Conservation (phyloP, 2,888 invertebrate genomes). For the Incurvaria masculella region DNA sequence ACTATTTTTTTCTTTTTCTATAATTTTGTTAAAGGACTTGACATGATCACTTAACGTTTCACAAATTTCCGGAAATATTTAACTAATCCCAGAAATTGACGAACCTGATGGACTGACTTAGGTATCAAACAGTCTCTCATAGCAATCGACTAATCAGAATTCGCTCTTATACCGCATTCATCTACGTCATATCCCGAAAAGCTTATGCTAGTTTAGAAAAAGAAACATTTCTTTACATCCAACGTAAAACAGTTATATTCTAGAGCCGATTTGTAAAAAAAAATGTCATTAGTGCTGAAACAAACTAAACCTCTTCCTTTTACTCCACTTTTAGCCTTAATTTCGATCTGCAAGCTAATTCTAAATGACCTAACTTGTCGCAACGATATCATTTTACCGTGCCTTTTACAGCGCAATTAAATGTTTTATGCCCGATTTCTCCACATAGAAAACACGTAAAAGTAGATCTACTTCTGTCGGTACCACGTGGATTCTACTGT, state of each 20-base stretch:
- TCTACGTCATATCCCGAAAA: conserved; percentile 15
- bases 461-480: background rate
- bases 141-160: conserved; percentile 9
- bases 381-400: background rate
- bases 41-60: conserved; percentile 19
- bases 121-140: conserved; percentile 14
- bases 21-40: conserved; percentile 18
- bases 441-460: no score
- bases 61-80: conserved; percentile 24
- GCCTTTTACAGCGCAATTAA: background rate
- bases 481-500: conserved; percentile 4
- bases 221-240: conserved; percentile 14
- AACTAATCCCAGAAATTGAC: conserved; percentile 15
- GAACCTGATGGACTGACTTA: conserved; percentile 9
- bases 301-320: background rate
- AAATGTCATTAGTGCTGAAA: background rate
- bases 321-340: background rate
- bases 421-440: background rate
- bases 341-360: background rate
- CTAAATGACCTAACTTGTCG: background rate
- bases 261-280: background rate
- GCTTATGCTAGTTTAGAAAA: conserved; percentile 10
- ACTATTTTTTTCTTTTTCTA: conserved; percentile 14
- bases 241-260: conserved; percentile 8
- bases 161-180: conserved; percentile 11